A percentile compares a stretch with the other conserved stretches of the same genome.
Evolutionary conservation across 2,888 invertebrate genomes (phyloP).

Genomic region (Tenthredo amoena): DNA sequence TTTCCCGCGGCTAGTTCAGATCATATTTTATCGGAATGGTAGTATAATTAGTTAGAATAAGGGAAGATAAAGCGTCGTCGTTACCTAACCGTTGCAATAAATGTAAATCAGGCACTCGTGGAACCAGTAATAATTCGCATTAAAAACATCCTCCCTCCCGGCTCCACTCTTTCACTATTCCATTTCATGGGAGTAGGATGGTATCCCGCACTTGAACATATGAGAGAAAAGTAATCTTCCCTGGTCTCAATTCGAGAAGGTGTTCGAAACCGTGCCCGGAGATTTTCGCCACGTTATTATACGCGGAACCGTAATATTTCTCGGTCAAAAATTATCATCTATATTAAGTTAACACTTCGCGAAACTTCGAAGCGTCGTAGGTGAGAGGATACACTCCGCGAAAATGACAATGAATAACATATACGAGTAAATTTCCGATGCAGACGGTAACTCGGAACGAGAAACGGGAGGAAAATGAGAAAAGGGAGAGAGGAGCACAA

Average conservation of each 20-base stretch:
- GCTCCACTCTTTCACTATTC: not conserved
- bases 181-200: not conserved
- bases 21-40: constrained; percentile 74
- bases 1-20: constrained; percentile 20
- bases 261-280: not conserved
- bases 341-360: not conserved
- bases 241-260: too few species aligned
- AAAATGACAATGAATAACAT: not conserved
- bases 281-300: not conserved
- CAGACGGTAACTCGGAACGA: constrained; percentile 25
- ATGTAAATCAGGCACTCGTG: constrained; percentile 75
- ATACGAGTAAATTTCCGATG: not conserved
- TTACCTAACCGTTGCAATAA: constrained; percentile 75
- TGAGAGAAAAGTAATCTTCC: constrained; percentile 12
- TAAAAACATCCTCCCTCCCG: constrained; percentile 67
- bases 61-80: constrained; percentile 75
- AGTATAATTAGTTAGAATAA: constrained; percentile 76
- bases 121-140: constrained; percentile 75
- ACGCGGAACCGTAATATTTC: not conserved
- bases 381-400: not conserved
- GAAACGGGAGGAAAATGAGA: constrained; percentile 58
- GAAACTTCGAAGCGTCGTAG: not conserved
- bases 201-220: not conserved
- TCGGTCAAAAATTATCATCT: not conserved
- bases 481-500: constrained; percentile 65